phyloP scores from a whole-genome alignment of 2,797 vertebrate species.

The Crocidura indochinensis region DNA sequence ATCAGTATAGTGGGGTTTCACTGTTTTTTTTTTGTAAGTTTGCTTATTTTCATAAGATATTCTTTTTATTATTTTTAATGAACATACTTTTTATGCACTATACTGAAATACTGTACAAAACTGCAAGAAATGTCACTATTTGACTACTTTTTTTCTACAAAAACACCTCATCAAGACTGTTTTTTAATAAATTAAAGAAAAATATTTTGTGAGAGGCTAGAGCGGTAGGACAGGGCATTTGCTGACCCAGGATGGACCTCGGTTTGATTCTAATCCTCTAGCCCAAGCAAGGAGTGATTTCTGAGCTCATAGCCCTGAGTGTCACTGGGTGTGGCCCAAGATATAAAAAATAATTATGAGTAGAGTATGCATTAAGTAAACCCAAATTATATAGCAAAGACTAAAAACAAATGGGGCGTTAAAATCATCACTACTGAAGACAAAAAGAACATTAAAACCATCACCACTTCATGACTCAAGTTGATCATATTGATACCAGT shows the following conservation, averaged over 20 bases:
- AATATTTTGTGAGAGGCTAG: not conserved
- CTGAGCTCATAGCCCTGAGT: too few relatives aligned
- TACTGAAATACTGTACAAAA: conserved; percentile 93
- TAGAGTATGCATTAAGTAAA: not conserved
- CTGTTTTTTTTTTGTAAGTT: conserved; percentile 78
- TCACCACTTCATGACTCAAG: not conserved
- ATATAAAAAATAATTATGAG: not conserved
- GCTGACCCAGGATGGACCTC: too few relatives aligned
- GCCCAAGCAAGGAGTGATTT: too few relatives aligned
- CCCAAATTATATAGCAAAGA: not conserved
- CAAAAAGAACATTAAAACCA: not conserved
- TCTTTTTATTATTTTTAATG: conserved; percentile 89
- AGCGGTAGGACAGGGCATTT: too few relatives aligned
- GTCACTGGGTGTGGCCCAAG: too few relatives aligned
- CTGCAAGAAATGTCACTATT: conserved; percentile 91
- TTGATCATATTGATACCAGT: not conserved
- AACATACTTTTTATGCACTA: conserved; percentile 91
- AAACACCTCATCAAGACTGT: conserved; percentile 89
- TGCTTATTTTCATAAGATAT: conserved; percentile 87
- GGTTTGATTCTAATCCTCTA: too few relatives aligned
- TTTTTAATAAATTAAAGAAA: too few relatives aligned
- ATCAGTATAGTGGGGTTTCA: too few relatives aligned
- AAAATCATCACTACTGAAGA: not conserved
- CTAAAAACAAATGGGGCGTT: not conserved
- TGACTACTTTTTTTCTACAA: conserved; percentile 91